Evolutionary conservation across 1,140 invertebrate genomes (phyloP).

Genomic region (Sipha flava): DNA sequence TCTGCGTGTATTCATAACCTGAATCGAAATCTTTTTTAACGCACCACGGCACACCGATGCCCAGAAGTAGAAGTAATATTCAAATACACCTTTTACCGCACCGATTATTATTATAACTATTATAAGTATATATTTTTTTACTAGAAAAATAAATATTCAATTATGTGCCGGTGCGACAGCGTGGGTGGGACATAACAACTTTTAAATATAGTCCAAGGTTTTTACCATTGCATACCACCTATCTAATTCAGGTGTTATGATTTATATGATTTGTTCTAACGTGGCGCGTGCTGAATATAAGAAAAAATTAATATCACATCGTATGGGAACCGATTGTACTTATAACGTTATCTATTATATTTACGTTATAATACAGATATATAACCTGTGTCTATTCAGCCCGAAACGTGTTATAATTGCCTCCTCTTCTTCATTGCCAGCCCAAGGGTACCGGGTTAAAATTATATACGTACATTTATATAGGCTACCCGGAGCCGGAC

Average conservation of each 20-base stretch:
- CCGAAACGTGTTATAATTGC: not conserved
- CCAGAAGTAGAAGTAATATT: no score
- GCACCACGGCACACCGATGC: no score
- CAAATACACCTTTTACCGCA: no score
- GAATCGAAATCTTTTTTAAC: no score
- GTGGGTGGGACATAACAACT: not conserved
- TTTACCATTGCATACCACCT: not conserved
- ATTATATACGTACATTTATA: no score
- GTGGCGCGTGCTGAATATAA: not conserved
- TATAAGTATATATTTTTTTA: no score
- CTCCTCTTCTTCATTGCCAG: not conserved
- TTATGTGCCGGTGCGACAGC: not conserved
- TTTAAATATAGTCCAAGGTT: conserved; percentile 7
- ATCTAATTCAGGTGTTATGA: not conserved
- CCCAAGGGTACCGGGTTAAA: not conserved
- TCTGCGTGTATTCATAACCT: no score
- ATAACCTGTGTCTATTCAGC: not conserved
- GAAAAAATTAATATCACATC: no score
- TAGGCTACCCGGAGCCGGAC: no score
- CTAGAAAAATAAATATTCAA: not conserved
- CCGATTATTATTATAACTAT: no score
- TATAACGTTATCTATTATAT: no score
- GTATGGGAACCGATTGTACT: no score
- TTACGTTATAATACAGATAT: not conserved
- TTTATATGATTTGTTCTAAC: not conserved